Conservation (phyloP, 2,888 invertebrate genomes). For the Hemaris fuciformis region DNA sequence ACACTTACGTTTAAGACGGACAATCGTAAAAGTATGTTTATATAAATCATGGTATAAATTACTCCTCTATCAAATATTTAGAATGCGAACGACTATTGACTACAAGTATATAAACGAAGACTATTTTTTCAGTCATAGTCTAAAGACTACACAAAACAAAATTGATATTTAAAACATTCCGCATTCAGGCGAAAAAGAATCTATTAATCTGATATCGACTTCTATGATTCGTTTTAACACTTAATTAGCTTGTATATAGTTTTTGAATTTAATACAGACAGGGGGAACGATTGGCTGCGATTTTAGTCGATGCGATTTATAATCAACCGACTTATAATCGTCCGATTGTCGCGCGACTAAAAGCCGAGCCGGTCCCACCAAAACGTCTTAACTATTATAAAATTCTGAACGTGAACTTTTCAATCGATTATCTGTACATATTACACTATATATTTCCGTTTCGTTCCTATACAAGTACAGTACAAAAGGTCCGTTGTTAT, state of each 20-base stretch:
- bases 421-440: conserved; percentile 15
- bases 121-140: neutral
- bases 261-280: conserved; percentile 8
- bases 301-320: neutral
- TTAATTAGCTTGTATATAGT: conserved; percentile 6
- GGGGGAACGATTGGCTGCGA: neutral
- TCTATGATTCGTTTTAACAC: conserved; percentile 8
- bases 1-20: too few species aligned
- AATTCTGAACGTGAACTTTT: conserved; percentile 14
- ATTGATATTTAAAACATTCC: neutral
- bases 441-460: conserved; percentile 9
- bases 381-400: conserved; percentile 10
- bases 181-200: conserved; percentile 17
- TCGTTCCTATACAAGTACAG: conserved; percentile 7
- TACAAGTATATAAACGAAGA: neutral
- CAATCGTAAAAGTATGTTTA: neutral
- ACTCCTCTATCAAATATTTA: too few species aligned
- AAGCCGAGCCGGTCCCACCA: neutral
- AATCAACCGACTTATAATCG: neutral
- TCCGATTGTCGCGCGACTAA: neutral
- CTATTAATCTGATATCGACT: neutral
- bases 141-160: neutral
- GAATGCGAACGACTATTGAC: neutral
- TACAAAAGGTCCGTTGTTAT: neutral
- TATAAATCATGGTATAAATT: neutral